Base-by-base conservation (phyloP, 2,888 invertebrate species). In the Cheiracanthium punctorium region DNA sequence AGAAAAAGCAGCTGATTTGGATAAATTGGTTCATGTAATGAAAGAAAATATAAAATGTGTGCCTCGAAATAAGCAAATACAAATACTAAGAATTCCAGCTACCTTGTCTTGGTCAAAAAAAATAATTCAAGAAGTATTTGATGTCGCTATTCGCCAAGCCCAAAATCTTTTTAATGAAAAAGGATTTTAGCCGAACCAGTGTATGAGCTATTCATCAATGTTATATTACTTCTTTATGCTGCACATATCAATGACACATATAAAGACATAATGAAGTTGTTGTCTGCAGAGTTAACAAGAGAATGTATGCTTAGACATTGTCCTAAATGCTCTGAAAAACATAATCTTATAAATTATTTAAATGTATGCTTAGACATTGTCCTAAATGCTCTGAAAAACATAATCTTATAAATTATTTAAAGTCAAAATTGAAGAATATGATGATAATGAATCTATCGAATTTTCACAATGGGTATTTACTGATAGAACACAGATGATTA, bases 181-280 rank as follows among this genome's bases (percentile, higher is more conserved):
- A 70, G n/a, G 70, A 12, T 10, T 30, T 17, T 70, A 17, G 70
- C 70, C 7, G 70, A 70, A 70, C 70, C 30, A 32, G 7, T 58
- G 75, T 75, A 1, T 75, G 75, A n/a, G 8, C 65, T 0, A 67
- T 67, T 12, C 76, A 76, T 24, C 65, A 76, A 76, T 67, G 67
- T 43, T 0, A 37, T 30, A 29, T 12, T 76, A 14, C 33, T 76
- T 33, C 4, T 76, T 0, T 12, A 33, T 65, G 76, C 65, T 17
- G 28, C 28, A 28, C 20, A 65, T 2, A 20, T 76, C 4, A 17
- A 76, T 24, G 37, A 70, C 5, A 30, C 30, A 17, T 33, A 70
- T 33, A 70, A 70, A 24, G 70, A 70, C 20, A n/a, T n/a, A 20
- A 32, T 12, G 32, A 12, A n/a, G 10, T 12, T 70, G 1, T n/a